These are phyloP conservation scores for Oryctes rhinoceros DNA, from an alignment of 1,140 invertebrate species.

Conservation along the genomic window DNA sequence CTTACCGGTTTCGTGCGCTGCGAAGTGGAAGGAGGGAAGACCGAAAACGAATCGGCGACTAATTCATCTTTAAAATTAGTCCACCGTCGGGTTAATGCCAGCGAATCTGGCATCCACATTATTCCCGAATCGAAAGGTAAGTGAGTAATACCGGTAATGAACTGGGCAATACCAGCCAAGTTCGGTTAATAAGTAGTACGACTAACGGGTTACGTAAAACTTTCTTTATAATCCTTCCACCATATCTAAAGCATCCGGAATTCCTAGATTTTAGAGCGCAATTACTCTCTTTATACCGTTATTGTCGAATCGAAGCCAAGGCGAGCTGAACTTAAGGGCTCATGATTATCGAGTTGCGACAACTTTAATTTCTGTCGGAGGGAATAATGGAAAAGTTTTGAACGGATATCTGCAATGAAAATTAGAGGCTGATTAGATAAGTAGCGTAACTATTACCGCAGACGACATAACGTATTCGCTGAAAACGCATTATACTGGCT, in stretches of 20 bases:
- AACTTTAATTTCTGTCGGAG: no score
- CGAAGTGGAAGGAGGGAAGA: no score
- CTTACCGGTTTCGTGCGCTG: no score
- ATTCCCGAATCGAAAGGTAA: no score
- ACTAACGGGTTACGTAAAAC: background rate
- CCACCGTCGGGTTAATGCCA: background rate
- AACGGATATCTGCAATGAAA: background rate
- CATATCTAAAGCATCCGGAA: background rate
- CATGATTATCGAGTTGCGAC: background rate
- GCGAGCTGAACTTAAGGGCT: background rate
- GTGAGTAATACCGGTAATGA: no score
- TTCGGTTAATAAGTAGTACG: background rate
- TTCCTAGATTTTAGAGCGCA: background rate
- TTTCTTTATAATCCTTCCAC: conserved; percentile 5
- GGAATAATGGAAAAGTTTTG: conserved; percentile 7
- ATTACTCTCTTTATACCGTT: background rate
- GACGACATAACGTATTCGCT: no score
- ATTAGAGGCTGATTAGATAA: background rate
- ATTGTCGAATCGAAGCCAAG: background rate
- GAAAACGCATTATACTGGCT: no score
- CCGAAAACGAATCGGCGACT: background rate
- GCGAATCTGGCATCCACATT: background rate
- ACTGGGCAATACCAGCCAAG: no score
- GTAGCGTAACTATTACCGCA: background rate
- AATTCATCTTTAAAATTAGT: conserved; percentile 31